A percentile compares a stretch with the other conserved stretches of the same genome.
phyloP scores from a whole-genome alignment of 1,140 invertebrate species.

The Cydia fagiglandana region DNA sequence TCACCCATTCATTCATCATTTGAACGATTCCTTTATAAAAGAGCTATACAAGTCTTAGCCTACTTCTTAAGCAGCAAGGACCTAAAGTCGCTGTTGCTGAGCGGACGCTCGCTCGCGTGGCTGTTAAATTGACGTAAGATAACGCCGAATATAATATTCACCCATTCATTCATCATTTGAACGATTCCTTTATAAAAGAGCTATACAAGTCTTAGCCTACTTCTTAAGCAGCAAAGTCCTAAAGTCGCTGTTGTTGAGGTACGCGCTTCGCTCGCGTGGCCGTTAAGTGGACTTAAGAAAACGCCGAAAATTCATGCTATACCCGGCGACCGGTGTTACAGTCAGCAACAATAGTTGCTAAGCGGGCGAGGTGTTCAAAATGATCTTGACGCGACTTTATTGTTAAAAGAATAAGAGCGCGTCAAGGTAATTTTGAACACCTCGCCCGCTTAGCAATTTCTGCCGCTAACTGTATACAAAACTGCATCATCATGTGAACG shows the following conservation, averaged over 20 bases:
- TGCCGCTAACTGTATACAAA: too few relatives aligned
- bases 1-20: too few relatives aligned
- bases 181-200: not conserved
- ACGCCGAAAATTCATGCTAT: not conserved
- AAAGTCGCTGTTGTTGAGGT: conserved; percentile 72
- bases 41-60: not conserved
- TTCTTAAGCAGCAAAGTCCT: conserved; percentile 69
- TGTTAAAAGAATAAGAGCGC: too few relatives aligned
- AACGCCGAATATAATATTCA: too few relatives aligned
- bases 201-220: conserved; percentile 37
- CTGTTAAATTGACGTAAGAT: conserved; percentile 29
- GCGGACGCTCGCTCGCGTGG: conserved; percentile 43
- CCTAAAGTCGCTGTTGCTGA: conserved; percentile 71
- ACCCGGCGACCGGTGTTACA: not conserved
- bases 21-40: not conserved
- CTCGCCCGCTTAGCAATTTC: too few relatives aligned
- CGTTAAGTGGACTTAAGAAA: conserved; percentile 19
- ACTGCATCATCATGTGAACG: not conserved
- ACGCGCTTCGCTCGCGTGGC: conserved; percentile 40
- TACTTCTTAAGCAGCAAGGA: conserved; percentile 69
- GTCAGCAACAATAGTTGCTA: too few relatives aligned
- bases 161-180: not conserved
- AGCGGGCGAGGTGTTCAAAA: too few relatives aligned
- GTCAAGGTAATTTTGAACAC: too few relatives aligned
- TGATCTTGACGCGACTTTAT: too few relatives aligned